Evolutionary conservation across 1,140 invertebrate species (phyloP), one percentile per base, ranked within the genome.

Genomic region (Epicauta chinensis): DNA sequence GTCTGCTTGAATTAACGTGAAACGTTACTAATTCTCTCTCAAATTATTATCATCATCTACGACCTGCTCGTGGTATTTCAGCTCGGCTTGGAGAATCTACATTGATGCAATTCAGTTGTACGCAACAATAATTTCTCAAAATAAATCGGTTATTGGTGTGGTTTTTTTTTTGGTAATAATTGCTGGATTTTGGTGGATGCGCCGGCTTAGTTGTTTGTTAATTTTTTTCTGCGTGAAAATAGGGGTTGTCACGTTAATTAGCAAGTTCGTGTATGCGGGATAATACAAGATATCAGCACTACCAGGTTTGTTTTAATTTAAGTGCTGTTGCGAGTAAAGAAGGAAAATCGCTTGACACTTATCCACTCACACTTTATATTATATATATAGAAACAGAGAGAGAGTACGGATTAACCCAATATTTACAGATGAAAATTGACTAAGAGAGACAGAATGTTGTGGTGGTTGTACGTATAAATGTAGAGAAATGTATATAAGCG

Each of bases 1-100:
- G 60, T 59, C 59, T 62, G 61, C 60, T 54, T 52, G 60, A 65
- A 69, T 68, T 68, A 69, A 68, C 62, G 62, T 57, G 63, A 62
- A 69, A 68, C 65, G 61, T 60, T 69, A 63, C 67, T 67, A 67
- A 69, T 67, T 67, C 67, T 62, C 60, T 59, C 62, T 64, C 63
- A 59, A 67, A 66, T 65, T 64, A 66, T 65, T 64, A 67, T 62
- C 60, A 57, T 62, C 61, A 58, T 36, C n/a, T 7, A 23, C 55
- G 51, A 44, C 32, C 31, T 50, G 57, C 45, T 55, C 23, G 4
- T 23, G 23, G 23, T 23, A 23, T 23, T 23, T 23, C 23, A 47
- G 46, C 51, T 53, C 14, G 37, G 30, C 23, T 47, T 39, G 38
- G 51, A 47, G 40, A 51, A 51, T 44, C 40, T 31, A 43, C 39